Evolutionary conservation across 2,888 invertebrate genomes (phyloP).

Genomic region (Seira musarum): DNA sequence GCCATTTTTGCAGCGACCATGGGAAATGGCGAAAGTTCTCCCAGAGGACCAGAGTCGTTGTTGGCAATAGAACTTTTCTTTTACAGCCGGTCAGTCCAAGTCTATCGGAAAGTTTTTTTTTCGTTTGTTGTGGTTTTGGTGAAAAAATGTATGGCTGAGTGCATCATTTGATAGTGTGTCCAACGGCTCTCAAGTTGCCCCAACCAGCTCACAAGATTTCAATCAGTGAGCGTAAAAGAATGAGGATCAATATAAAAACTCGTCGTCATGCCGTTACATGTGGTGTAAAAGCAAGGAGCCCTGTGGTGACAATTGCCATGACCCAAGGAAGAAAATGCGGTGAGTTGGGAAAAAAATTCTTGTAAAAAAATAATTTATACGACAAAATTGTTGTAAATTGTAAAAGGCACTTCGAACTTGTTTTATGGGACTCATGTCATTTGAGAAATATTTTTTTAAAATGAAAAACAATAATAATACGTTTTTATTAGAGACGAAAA

Average conservation of each 20-base stretch:
- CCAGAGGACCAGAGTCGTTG: too few relatives aligned
- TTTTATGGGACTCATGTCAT: too few relatives aligned
- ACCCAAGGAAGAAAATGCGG: constrained; percentile 45
- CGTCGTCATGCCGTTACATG: constrained; percentile 34
- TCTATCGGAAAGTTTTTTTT: neutral
- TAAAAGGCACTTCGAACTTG: too few relatives aligned
- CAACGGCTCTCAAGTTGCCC: constrained; percentile 44
- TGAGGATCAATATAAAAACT: constrained; percentile 31
- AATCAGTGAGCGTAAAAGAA: constrained; percentile 23
- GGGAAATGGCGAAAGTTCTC: neutral
- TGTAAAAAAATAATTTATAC: too few relatives aligned
- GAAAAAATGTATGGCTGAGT: neutral
- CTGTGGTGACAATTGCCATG: constrained; percentile 53
- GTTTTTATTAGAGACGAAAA: too few relatives aligned
- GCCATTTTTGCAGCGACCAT: neutral
- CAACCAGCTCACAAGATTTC: neutral
- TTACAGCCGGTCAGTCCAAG: neutral
- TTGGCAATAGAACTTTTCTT: too few relatives aligned
- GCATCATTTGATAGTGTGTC: too few relatives aligned
- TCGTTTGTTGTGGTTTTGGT: neutral
- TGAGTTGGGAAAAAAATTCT: constrained; percentile 32
- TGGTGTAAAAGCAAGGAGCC: constrained; percentile 47
- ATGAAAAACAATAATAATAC: constrained; percentile 27
- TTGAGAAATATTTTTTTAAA: too few relatives aligned
- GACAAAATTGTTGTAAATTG: too few relatives aligned